Evolutionary conservation across 1,140 invertebrate genomes (phyloP), one percentile per base, ranked within the genome.

Genomic region (Atopsyche davidsoni): DNA sequence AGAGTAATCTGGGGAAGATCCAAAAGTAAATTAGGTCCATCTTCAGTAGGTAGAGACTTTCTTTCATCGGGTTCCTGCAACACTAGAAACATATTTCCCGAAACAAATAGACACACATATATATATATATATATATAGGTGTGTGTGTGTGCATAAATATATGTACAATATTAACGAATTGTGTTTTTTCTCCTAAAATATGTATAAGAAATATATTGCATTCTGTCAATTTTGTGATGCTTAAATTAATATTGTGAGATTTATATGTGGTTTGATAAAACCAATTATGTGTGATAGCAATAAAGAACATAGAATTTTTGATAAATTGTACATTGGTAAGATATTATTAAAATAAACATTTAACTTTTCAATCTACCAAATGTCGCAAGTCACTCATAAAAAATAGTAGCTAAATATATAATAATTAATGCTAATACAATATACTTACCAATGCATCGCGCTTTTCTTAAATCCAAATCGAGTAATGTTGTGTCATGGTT

Each of bases 401-500:
- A 25, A 10, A 43, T 25, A 13, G 3, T 31, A 43, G 39, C 18
- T 23, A 3, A 24, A 23, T 4, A 11, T 7, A 24, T 39, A 24
- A 39, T 42, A 42, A 7, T 22, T 13, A 16, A 3, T 18, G 21
- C n/a, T 38, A 46, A 24, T 4, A 38, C 13, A 42, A 14, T 6
- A 39, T 38, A 46, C n/a, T 38, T 17, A 85, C 86, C 79, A 53
- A 91, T 83, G 62, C 78, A 87, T 61, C 82, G 76, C 4, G 86
- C 87, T 76, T 92, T 92, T 32, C 88, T 70, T 16, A 92, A 69
- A 69, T 92, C 89, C 44, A 86, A 73, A 24, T 76, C 75, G 59
- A 80, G 77, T 1, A 83, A 65, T 28, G 72, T 68, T 10, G 67
- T 62, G 11, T 74, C 75, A 4, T 75, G 60, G 42, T 77, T 73